A percentile compares a stretch with the other conserved stretches of the same genome.
These are phyloP conservation scores for Cathartes aura DNA, from an alignment of 2,113 vertebrate genomes.

Conservation along the genomic window DNA sequence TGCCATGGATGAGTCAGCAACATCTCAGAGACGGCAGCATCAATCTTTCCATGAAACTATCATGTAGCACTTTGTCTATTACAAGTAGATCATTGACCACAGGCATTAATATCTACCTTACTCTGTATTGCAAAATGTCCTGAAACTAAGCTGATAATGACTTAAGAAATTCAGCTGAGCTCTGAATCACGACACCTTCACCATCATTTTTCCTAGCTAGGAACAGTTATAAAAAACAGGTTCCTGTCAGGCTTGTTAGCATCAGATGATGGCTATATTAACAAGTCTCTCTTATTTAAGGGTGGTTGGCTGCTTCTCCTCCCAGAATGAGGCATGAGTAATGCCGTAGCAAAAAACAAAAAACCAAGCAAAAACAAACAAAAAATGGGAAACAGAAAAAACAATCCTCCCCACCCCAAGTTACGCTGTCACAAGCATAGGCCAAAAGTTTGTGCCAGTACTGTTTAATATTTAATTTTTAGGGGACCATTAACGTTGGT, in stretches of 20 bases:
- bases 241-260: neutral
- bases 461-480: neutral
- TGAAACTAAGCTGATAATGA: neutral
- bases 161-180: neutral
- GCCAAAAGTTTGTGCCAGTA: neutral
- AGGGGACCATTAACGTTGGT: neutral
- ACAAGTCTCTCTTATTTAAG: neutral
- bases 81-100: neutral
- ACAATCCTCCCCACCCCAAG: neutral
- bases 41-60: slow-evolving; percentile 50
- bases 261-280: neutral
- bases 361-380: neutral
- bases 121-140: neutral
- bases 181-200: neutral
- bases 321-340: neutral
- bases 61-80: slow-evolving; percentile 42
- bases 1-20: slow-evolving; percentile 59
- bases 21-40: neutral
- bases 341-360: neutral
- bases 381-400: neutral
- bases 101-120: neutral
- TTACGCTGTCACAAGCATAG: fast-evolving
- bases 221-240: neutral
- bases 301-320: neutral
- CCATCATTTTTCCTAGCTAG: neutral